Evolutionary conservation across 92 coral and sea anemone genomes (phyloP), one percentile per base, ranked within the genome.

Genomic region (Phymanthus crucifer): DNA sequence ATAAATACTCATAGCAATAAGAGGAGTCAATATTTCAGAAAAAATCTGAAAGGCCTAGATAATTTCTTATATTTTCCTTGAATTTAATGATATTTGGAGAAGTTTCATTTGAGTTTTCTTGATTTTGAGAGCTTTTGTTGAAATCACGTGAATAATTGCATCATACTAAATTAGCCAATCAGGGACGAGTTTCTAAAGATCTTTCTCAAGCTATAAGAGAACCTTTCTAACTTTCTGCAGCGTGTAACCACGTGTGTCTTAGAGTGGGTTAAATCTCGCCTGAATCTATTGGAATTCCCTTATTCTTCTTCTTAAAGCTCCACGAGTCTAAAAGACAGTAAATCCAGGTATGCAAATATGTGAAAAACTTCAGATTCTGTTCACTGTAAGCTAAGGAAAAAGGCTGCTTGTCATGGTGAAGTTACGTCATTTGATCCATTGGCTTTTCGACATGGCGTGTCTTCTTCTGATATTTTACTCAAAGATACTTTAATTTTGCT

Each of bases 191-290:
- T 79, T 79, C 83, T 79, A 79, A 29, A n/a, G 31, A 69, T 16
- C 40, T 79, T 79, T 31, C 21, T 14, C 34, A 11, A 1, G 45
- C 1, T 35, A 31, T 68, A 40, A 16, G n/a, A 68, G 74, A 71
- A 38, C 40, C 84, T 17, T 71, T 35, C 71, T 16, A 46, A 71
- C 18, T 36, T 80, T 52, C 69, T 33, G 68, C 61, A 80, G 61
- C 84, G 70, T 80, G 72, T 67, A 54, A 33, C 76, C 84, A 80
- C 84, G 84, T 80, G 83, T 69, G 77, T 71, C 72, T 7, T 78
- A 29, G 84, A 33, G 40, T 23, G 70, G 40, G 76, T 23, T 32
- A 40, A 47, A 68, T 67, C 36, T 46, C 57, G 83, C 45, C 72
- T 40, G 34, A 32, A 61, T 58, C 18, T 66, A 32, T 65, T 65